Percentiles rank a stretch among this genome's conserved stretches.
Conservation (phyloP, 1,140 invertebrate species). For the Cydia pomonella region DNA sequence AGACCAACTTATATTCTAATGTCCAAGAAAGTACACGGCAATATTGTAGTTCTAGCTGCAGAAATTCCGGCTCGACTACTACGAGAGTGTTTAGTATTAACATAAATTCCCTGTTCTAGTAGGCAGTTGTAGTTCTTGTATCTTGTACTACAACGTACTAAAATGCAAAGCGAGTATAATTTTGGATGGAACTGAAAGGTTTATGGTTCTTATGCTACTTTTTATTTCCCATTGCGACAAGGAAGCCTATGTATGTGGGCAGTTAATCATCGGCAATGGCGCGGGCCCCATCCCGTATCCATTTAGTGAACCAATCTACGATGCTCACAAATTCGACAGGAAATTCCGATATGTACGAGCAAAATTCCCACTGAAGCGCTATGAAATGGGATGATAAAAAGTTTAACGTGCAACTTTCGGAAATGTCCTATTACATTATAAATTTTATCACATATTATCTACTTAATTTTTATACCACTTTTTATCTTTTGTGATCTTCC, state of each 20-base stretch:
- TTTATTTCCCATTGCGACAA: conserved; percentile 19
- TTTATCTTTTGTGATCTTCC: too few species aligned
- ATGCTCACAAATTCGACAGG: not conserved
- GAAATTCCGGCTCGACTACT: conserved; percentile 36
- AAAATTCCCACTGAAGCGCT: conserved; percentile 13
- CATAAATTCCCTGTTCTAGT: conserved; percentile 45
- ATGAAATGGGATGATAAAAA: too few species aligned
- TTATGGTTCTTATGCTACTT: conserved; percentile 11
- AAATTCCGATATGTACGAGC: not conserved
- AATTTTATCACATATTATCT: too few species aligned
- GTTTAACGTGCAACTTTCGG: too few species aligned
- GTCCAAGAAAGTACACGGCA: conserved; percentile 25
- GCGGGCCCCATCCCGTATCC: not conserved
- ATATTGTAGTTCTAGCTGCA: conserved; percentile 34
- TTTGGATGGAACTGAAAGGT: conserved; percentile 26
- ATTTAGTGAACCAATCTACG: not conserved
- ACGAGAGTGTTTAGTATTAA: conserved; percentile 44
- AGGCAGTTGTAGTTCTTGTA: conserved; percentile 39
- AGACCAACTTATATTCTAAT: conserved; percentile 30
- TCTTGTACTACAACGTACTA: conserved; percentile 39
- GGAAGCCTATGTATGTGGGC: conserved; percentile 25
- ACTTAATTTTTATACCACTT: too few species aligned
- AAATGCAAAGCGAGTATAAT: conserved; percentile 41
- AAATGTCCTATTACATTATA: not conserved
- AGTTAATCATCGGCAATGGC: conserved; percentile 25